phyloP scores from a whole-genome alignment of 2,113 vertebrate genomes.

The Heliornis fulica region DNA sequence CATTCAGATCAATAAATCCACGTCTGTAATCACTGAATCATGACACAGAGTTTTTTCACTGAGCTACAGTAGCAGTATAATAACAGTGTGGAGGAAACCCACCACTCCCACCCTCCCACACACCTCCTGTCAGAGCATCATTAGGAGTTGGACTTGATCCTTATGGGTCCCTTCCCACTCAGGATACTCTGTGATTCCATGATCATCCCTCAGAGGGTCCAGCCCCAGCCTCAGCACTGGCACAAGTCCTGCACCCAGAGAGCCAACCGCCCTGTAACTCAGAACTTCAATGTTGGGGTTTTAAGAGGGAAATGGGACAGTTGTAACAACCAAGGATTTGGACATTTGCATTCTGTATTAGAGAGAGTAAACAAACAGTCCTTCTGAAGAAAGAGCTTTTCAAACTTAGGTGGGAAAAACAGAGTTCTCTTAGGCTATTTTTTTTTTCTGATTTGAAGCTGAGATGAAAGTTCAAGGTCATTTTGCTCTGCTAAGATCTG shows the following conservation, averaged over 20 bases:
- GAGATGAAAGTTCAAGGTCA: background rate
- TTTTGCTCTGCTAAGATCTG: background rate
- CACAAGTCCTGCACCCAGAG: background rate
- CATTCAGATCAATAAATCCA: background rate
- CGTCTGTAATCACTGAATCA: background rate
- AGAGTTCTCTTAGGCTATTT: fast-evolving
- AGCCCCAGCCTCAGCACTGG: no score
- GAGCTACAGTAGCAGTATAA: no score
- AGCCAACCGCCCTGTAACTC: background rate
- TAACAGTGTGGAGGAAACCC: fast-evolving
- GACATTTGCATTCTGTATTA: fast-evolving
- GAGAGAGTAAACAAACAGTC: background rate
- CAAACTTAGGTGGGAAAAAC: background rate
- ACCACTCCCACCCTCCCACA: fast-evolving
- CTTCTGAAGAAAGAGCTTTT: background rate
- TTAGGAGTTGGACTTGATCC: no score
- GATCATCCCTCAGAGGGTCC: fast-evolving
- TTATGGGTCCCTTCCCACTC: no score
- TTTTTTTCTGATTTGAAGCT: background rate
- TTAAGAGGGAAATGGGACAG: background rate
- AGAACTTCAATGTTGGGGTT: fast-evolving
- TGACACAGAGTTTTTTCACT: background rate
- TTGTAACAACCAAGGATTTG: fast-evolving
- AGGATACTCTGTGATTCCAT: no score
- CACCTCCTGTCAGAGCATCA: background rate